These are phyloP conservation scores for Glomeris maerens DNA, from an alignment of 1,140 invertebrate species.

Conservation along the genomic window DNA sequence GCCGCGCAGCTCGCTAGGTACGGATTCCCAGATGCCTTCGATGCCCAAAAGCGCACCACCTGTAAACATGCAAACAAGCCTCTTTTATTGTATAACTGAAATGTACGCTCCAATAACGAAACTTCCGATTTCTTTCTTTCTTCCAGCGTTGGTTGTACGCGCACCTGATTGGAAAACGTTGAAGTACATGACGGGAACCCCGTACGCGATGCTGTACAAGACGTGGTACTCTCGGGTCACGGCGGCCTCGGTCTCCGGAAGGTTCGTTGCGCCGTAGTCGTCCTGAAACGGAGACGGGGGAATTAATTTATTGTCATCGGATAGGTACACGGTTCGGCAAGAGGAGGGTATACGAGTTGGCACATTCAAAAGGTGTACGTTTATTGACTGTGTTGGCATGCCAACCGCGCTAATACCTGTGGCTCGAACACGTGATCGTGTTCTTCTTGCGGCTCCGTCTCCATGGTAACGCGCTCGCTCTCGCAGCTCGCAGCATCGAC, in stretches of 20 bases:
- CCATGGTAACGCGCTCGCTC: too few species aligned
- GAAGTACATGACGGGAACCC: neutral
- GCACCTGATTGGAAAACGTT: neutral
- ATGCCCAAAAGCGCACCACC: neutral
- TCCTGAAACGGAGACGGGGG: too few species aligned
- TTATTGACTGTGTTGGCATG: slow-evolving; percentile 1
- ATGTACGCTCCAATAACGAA: neutral
- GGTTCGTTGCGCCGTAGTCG: too few species aligned
- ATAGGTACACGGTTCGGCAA: too few species aligned
- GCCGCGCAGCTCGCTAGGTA: too few species aligned
- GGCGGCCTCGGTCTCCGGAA: neutral
- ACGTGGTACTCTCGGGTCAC: neutral
- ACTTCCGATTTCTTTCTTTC: neutral
- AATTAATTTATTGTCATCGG: too few species aligned
- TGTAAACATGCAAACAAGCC: too few species aligned
- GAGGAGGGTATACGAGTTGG: too few species aligned
- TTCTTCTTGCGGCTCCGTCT: too few species aligned
- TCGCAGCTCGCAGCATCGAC: too few species aligned
- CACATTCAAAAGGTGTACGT: neutral
- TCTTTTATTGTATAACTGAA: neutral
- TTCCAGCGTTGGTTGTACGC: too few species aligned
- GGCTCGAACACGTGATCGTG: neutral
- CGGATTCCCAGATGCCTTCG: neutral
- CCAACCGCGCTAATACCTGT: slow-evolving; percentile 3
- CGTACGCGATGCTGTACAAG: neutral